Evolutionary conservation across 2,797 vertebrate genomes (phyloP), one percentile per base, ranked within the genome.

Genomic region (Onychomys leucogaster): DNA sequence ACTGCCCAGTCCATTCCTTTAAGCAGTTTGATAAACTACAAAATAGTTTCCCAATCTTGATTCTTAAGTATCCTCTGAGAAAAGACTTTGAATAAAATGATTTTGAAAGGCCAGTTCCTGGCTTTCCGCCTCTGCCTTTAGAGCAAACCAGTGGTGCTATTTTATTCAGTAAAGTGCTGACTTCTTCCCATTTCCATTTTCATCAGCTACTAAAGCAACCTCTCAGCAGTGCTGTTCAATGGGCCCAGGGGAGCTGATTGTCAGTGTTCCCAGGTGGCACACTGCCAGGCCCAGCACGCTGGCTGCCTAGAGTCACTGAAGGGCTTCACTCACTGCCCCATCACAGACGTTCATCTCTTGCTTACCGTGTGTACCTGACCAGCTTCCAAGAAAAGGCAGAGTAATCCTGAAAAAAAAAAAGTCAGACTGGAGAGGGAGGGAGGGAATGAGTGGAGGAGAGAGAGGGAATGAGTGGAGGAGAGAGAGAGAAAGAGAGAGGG

Each of bases 221-320:
- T 97, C 29, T 23, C 87, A 82, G 88, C 73, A 87, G 34, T 0
- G 1, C 73, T 97, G 87, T 85, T 98, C 96, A 83, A 57, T 32
- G 89, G 73, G 52, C 98, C 85, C 97, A 94, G 41, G 97, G 97
- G 98, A 98, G 63, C 77, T 59, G 85, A 98, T 96, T 94, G 98
- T 97, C 97, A 96, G 89, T 94, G 97, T 67, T 97, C 98, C 94
- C 96, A 96, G 95, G 97, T 96, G 98, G 97, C 97, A 97, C 94
- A 89, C 95, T 95, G 97, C 98, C 98, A 98, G 96, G 83, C n/a
- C 32, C n/a, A 77, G 88, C 92, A 84, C 61, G 0, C 3, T 0
- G 0, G 0, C 3, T 0, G 0, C 16, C 93, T 96, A 97, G 97
- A 95, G 83, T 87, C 94, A 93, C 97, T 6, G 37, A 95, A 83